These are phyloP conservation scores for Platynereis dumerilii DNA, from an alignment of 2,888 invertebrate genomes.

Conservation along the genomic window DNA sequence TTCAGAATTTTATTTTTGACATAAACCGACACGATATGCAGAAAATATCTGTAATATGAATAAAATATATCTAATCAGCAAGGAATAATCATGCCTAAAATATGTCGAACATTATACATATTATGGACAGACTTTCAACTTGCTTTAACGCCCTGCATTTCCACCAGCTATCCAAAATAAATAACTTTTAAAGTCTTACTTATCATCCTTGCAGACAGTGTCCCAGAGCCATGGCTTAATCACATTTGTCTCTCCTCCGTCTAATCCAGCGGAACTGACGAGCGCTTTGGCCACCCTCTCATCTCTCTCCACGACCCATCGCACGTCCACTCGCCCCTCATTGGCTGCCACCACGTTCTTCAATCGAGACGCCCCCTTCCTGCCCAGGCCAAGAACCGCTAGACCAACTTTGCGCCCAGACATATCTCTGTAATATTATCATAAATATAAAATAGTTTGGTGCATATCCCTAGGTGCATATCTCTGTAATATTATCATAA, in stretches of 20 bases:
- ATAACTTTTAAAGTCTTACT: background rate
- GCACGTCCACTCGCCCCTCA: constrained; percentile 1
- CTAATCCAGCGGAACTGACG: constrained; percentile 5
- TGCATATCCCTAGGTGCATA: too few relatives aligned
- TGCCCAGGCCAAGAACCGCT: constrained; percentile 2
- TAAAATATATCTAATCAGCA: too few relatives aligned
- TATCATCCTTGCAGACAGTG: constrained; percentile 9
- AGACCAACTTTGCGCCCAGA: constrained; percentile 3
- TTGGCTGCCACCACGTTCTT: background rate
- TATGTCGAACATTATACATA: too few relatives aligned
- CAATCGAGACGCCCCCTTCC: constrained; percentile 1
- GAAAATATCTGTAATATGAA: too few relatives aligned
- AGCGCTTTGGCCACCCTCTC: background rate
- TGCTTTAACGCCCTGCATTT: too few relatives aligned
- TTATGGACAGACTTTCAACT: too few relatives aligned
- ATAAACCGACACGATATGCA: background rate
- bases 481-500: too few relatives aligned
- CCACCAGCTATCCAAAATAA: too few relatives aligned
- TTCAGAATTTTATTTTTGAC: background rate
- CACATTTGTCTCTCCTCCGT: background rate
- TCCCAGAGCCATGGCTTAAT: constrained; percentile 12
- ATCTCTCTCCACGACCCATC: constrained; percentile 15
- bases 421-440: too few relatives aligned
- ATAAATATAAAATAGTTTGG: too few relatives aligned
- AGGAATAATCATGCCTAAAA: too few relatives aligned